phyloP scores from a whole-genome alignment of 2,888 invertebrate genomes.

The Trichogramma dendrolimi region DNA sequence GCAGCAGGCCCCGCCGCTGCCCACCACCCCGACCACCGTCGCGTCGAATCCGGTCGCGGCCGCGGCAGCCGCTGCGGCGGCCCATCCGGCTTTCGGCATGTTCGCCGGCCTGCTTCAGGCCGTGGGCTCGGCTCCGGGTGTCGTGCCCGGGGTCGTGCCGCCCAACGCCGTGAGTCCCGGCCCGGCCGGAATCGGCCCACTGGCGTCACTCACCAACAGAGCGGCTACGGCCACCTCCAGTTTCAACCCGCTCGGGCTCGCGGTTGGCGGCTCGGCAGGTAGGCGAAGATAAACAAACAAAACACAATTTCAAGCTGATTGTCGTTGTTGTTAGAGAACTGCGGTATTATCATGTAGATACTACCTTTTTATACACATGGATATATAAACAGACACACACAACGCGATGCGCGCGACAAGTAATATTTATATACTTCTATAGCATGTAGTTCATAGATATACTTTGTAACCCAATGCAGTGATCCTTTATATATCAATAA shows the following conservation, averaged over 20 bases:
- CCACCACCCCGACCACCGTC: slow-evolving; percentile 70
- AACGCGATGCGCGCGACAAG: no score
- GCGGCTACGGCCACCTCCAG: slow-evolving; percentile 58
- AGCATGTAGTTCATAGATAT: no score
- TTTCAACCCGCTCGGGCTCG: slow-evolving; percentile 83
- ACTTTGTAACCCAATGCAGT: no score
- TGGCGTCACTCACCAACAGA: slow-evolving; percentile 49
- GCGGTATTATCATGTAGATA: no score
- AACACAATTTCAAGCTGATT: no score
- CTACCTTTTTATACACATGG: no score
- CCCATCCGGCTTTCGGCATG: slow-evolving; percentile 49
- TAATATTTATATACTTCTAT: no score
- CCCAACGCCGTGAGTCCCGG: slow-evolving; percentile 57
- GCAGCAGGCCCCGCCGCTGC: slow-evolving; percentile 73
- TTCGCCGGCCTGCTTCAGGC: slow-evolving; percentile 50
- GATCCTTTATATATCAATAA: no score
- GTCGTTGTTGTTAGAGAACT: no score
- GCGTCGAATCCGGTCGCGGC: slow-evolving; percentile 31
- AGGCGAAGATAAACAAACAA: slow-evolving; percentile 49
- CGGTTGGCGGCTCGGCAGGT: slow-evolving; percentile 74
- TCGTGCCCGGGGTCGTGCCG: slow-evolving; percentile 57
- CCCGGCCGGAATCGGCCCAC: slow-evolving; percentile 48
- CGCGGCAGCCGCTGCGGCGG: slow-evolving; percentile 42
- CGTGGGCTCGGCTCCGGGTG: slow-evolving; percentile 52
- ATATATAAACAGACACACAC: no score